A percentile compares a stretch with the other conserved stretches of the same genome.
Evolutionary conservation across 2,888 invertebrate genomes (phyloP).

Genomic region (Trichogramma dendrolimi): DNA sequence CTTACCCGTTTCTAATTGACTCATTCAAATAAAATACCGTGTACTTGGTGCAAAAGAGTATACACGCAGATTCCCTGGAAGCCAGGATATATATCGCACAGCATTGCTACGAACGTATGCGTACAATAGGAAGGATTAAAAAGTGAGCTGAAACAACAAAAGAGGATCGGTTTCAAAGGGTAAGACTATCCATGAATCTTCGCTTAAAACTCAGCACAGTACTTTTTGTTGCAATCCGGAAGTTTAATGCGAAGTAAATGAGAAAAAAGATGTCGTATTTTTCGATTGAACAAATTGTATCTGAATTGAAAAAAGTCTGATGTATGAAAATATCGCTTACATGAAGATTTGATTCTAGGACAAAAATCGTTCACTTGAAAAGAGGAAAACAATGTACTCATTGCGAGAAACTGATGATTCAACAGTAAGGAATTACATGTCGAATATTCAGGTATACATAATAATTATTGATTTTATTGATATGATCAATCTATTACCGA

Average conservation of each 20-base stretch:
- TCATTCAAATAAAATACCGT: conserved; percentile 43
- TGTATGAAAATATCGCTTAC: no score
- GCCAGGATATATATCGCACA: conserved; percentile 48
- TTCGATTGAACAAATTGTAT: no score
- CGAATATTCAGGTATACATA: no score
- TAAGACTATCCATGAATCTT: conserved; percentile 21
- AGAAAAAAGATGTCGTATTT: no score
- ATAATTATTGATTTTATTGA: no score
- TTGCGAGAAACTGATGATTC: no score
- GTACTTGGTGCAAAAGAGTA: not conserved
- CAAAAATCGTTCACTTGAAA: no score
- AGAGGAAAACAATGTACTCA: no score
- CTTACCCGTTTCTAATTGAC: conserved; percentile 50
- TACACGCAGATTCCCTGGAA: not conserved
- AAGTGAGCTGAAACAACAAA: conserved; percentile 3
- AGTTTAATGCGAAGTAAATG: conserved; percentile 15
- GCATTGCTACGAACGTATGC: conserved; percentile 13
- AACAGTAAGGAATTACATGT: no score
- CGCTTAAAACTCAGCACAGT: not conserved
- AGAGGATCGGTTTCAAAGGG: conserved; percentile 35
- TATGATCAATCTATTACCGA: no score
- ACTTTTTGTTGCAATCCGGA: conserved; percentile 27
- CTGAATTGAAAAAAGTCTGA: no score
- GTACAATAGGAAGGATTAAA: conserved; percentile 36
- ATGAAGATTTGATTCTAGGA: no score